A percentile compares a stretch with the other conserved stretches of the same genome.
phyloP scores from a whole-genome alignment of 2,888 invertebrate species.

The Hirtodrosophila trivittata region DNA sequence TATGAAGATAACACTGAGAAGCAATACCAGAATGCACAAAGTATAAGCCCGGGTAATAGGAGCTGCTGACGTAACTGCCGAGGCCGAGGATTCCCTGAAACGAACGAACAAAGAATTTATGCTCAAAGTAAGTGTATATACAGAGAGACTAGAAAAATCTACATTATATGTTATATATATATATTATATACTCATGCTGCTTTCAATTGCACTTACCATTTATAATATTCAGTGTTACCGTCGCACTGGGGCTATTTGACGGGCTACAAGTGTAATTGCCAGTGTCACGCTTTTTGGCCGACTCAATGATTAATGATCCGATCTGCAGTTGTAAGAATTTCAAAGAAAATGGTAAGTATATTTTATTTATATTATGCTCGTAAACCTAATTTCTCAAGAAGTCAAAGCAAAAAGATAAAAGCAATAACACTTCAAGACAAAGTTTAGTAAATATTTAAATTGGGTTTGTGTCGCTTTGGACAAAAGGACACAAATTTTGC shows the following conservation, averaged over 20 bases:
- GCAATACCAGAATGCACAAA: conserved; percentile 72
- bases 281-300: conserved; percentile 84
- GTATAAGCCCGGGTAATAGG: conserved; percentile 79
- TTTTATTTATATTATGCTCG: no score
- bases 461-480: no score
- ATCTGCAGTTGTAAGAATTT: conserved; percentile 82
- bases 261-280: conserved; percentile 98
- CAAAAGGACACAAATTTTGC: neutral
- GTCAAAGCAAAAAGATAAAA: no score
- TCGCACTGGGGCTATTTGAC: conserved; percentile 95
- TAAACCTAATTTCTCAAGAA: neutral
- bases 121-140: neutral
- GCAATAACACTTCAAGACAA: no score
- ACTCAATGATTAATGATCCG: conserved; percentile 84
- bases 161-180: neutral
- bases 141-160: neutral
- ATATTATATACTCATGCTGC: neutral
- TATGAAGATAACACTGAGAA: conserved; percentile 75
- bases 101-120: neutral
- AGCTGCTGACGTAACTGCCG: conserved; percentile 83
- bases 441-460: no score
- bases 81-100: conserved; percentile 82
- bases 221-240: conserved; percentile 94
- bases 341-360: neutral
- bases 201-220: conserved; percentile 88